These are phyloP conservation scores for Pteruthius melanotis DNA, from an alignment of 2,113 vertebrate genomes.

Conservation along the genomic window DNA sequence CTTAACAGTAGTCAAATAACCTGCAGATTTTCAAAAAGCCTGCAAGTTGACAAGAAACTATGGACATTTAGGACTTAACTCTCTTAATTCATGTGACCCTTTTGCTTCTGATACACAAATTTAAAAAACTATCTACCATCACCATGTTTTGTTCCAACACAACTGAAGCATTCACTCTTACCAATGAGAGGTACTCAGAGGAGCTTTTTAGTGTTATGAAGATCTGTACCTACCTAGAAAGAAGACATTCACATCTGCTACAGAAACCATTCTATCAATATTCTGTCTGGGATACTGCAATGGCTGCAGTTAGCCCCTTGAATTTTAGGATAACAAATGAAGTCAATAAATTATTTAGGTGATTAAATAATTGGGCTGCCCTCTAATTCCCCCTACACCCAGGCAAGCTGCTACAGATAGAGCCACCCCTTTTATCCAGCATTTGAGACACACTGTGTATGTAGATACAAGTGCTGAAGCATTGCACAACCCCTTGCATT, in stretches of 20 bases:
- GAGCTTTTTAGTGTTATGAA: neutral
- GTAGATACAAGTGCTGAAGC: neutral
- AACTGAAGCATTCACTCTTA: neutral
- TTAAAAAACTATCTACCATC: neutral
- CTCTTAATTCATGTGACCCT: neutral
- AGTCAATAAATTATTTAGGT: neutral
- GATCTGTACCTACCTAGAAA: neutral
- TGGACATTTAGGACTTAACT: neutral
- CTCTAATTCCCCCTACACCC: neutral
- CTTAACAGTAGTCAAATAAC: neutral
- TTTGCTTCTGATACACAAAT: neutral
- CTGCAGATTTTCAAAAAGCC: neutral
- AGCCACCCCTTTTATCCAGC: neutral
- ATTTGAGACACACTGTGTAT: neutral
- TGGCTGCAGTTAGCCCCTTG: neutral
- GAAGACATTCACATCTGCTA: neutral
- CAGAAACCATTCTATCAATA: neutral
- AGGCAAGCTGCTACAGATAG: neutral
- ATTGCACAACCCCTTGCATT: neutral
- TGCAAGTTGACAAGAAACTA: neutral
- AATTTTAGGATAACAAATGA: neutral
- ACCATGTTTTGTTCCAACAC: neutral
- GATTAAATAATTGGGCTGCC: neutral
- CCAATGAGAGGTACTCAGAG: neutral
- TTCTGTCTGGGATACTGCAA: neutral